Conservation (phyloP, 2,797 vertebrate genomes). For the Neostethus bicornis region DNA sequence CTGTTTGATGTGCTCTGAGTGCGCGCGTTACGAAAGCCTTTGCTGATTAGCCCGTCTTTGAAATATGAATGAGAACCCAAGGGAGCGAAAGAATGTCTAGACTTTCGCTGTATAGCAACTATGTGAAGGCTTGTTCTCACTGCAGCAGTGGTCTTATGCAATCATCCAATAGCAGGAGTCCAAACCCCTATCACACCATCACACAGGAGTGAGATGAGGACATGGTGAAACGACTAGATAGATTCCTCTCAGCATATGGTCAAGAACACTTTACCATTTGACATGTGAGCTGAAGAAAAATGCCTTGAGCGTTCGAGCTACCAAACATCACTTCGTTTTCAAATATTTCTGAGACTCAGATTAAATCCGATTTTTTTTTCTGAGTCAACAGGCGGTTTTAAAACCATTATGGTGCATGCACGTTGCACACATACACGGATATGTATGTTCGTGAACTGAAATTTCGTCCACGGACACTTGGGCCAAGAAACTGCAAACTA, state of each 20-base stretch:
- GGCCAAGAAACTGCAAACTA: too few species aligned
- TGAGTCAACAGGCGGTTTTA: too few species aligned
- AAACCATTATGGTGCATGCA: too few species aligned
- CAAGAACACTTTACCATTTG: neutral
- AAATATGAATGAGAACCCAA: slow-evolving; percentile 53
- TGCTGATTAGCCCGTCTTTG: slow-evolving; percentile 59
- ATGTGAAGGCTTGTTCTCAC: slow-evolving; percentile 38
- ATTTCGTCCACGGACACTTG: too few species aligned
- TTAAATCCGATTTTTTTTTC: slow-evolving; percentile 6
- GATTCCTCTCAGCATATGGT: slow-evolving; percentile 15
- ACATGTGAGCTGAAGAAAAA: neutral
- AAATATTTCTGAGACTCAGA: neutral
- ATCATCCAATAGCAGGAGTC: slow-evolving; percentile 37
- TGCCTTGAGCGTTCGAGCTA: neutral
- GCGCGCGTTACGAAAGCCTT: slow-evolving; percentile 53
- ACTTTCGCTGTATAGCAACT: slow-evolving; percentile 49
- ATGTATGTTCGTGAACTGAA: too few species aligned
- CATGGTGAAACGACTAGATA: slow-evolving; percentile 16
- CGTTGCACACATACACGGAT: too few species aligned
- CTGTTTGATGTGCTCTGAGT: slow-evolving; percentile 63
- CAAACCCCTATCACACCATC: slow-evolving; percentile 43
- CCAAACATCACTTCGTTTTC: neutral
- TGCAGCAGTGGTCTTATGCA: slow-evolving; percentile 37
- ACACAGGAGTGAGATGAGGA: slow-evolving; percentile 17
- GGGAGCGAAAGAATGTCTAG: slow-evolving; percentile 63